These are phyloP conservation scores for Hypolimnas misippus DNA, from an alignment of 2,888 invertebrate genomes.

Conservation along the genomic window DNA sequence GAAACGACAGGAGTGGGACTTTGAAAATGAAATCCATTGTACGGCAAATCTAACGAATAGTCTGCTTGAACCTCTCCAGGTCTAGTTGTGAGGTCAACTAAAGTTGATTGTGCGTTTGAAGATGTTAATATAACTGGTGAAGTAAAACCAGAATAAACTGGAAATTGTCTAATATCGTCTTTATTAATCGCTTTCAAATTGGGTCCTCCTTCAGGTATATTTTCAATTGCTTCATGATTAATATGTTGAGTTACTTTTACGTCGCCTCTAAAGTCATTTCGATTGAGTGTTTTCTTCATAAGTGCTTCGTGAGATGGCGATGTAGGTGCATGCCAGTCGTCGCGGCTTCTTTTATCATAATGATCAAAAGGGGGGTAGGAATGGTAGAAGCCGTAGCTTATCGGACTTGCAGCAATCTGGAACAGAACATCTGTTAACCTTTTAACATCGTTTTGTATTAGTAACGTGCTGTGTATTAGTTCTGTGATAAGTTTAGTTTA, in stretches of 20 bases:
- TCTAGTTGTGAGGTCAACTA: slow-evolving; percentile 66
- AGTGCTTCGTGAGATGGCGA: slow-evolving; percentile 63
- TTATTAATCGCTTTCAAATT: slow-evolving; percentile 8
- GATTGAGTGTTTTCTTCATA: slow-evolving; percentile 39
- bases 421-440: slow-evolving; percentile 80
- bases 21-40: slow-evolving; percentile 80
- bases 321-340: slow-evolving; percentile 57
- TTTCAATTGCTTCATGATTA: background rate
- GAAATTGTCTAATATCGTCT: slow-evolving; percentile 40
- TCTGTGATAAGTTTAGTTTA: slow-evolving; percentile 30
- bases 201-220: background rate
- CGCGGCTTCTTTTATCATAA: slow-evolving; percentile 71
- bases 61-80: slow-evolving; percentile 79
- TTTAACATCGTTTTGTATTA: slow-evolving; percentile 65
- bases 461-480: slow-evolving; percentile 63
- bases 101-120: slow-evolving; percentile 61
- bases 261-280: slow-evolving; percentile 33
- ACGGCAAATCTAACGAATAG: slow-evolving; percentile 75
- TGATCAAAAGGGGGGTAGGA: slow-evolving; percentile 78
- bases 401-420: slow-evolving; percentile 88
- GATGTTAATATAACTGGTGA: slow-evolving; percentile 54
- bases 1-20: slow-evolving; percentile 79
- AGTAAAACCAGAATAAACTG: slow-evolving; percentile 40
- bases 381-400: slow-evolving; percentile 91
- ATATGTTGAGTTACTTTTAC: slow-evolving; percentile 36